These are phyloP conservation scores for Arrhamphus sclerolepis DNA, from an alignment of 2,797 vertebrate genomes.

Conservation along the genomic window DNA sequence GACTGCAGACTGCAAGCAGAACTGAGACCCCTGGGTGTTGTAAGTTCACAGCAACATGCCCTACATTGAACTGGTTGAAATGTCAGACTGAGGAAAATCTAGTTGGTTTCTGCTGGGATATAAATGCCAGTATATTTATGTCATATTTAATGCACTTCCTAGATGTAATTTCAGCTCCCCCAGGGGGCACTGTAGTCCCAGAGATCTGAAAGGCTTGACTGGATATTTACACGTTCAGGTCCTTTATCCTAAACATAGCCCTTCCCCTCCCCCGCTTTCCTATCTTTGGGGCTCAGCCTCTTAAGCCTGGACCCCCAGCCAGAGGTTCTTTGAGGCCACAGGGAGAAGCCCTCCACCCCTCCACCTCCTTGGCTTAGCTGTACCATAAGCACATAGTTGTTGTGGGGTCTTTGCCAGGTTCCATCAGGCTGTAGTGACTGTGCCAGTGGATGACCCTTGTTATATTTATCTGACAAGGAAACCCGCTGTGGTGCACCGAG, in stretches of 20 bases:
- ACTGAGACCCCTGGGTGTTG: constrained; percentile 30
- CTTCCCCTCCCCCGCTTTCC: constrained; percentile 27
- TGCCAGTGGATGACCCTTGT: constrained; percentile 77
- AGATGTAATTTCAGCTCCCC: constrained; percentile 38
- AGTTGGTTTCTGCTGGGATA: constrained; percentile 32
- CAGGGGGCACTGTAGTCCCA: constrained; percentile 57
- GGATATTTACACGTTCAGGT: constrained; percentile 60
- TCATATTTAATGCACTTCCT: constrained; percentile 38
- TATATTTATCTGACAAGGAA: constrained; percentile 84
- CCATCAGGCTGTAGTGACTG: constrained; percentile 49
- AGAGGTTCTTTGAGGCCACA: constrained; percentile 77
- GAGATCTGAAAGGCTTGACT: constrained; percentile 28
- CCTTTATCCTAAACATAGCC: constrained; percentile 59
- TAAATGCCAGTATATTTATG: constrained; percentile 51
- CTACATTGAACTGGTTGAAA: constrained; percentile 55
- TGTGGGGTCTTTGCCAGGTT: constrained; percentile 72
- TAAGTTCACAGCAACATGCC: constrained; percentile 43
- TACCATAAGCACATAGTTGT: constrained; percentile 75
- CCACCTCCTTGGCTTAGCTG: constrained; percentile 58
- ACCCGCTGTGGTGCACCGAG: constrained; percentile 63
- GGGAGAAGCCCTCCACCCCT: constrained; percentile 46
- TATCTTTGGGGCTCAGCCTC: constrained; percentile 71
- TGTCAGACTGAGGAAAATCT: constrained; percentile 56
- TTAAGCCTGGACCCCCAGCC: constrained; percentile 70
- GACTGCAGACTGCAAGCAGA: constrained; percentile 21